Evolutionary conservation across 2,797 vertebrate species (phyloP).

Genomic region (Enteromius trimaculatus): DNA sequence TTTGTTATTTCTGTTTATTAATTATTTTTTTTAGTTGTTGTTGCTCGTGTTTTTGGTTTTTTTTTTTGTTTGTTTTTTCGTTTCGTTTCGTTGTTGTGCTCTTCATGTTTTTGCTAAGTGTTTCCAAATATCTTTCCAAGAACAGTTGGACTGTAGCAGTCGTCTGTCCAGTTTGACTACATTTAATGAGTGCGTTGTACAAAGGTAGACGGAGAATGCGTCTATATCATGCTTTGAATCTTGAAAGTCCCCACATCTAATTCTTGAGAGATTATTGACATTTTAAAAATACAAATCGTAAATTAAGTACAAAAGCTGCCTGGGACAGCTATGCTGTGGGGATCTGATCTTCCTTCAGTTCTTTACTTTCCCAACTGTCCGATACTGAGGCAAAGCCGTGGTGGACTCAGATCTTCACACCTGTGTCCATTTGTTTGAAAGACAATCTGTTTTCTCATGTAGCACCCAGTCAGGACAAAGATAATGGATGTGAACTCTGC

Average conservation of each 20-base stretch:
- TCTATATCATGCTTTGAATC: not conserved
- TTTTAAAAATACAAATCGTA: not conserved
- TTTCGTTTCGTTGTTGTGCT: not conserved
- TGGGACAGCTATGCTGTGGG: not conserved
- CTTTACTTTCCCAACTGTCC: not conserved
- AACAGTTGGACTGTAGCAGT: not conserved
- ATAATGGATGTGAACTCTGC: slow-evolving; percentile 50
- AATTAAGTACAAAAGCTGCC: not conserved
- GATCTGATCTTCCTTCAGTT: not conserved
- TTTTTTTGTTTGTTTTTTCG: too few species aligned
- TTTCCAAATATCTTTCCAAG: not conserved
- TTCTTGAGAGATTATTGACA: not conserved
- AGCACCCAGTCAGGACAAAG: slow-evolving; percentile 40
- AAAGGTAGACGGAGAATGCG: not conserved
- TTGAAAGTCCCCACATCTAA: not conserved
- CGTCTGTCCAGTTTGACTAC: not conserved
- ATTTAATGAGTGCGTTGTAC: not conserved
- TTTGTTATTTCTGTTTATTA: not conserved
- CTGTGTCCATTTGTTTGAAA: slow-evolving; percentile 56
- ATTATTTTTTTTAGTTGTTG: too few species aligned
- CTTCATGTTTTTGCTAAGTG: not conserved
- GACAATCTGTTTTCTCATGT: slow-evolving; percentile 52
- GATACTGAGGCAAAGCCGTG: not conserved
- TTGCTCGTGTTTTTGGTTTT: too few species aligned
- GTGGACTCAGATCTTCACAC: slow-evolving; percentile 46